Base-by-base conservation (phyloP, 1,140 invertebrate species). In the Leguminivora glycinivorella region DNA sequence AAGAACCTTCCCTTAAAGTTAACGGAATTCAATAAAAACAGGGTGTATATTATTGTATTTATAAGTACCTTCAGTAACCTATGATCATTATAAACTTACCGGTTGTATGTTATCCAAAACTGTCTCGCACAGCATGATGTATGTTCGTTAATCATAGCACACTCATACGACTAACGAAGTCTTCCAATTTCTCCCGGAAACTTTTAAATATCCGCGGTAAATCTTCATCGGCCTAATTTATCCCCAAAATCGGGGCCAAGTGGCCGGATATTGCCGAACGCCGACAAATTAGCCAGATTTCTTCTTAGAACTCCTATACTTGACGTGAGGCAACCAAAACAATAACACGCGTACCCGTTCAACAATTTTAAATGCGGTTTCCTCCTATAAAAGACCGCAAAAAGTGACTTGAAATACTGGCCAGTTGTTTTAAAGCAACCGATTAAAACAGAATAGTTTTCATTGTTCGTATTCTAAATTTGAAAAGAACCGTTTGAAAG, bases 71-170 rank as follows among this genome's bases (percentile, higher is more conserved):
- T n/a, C n/a, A n/a, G n/a, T n/a, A n/a, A n/a, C n/a, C n/a, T n/a
- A n/a, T n/a, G n/a, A n/a, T n/a, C n/a, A n/a, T n/a, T n/a, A n/a
- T n/a, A n/a, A n/a, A 31, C 58, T 63, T 29, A 63, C 58, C 29
- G 58, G 58, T 7, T 63, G 58, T 63, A 63, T 63, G 26, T 63
- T 63, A 26, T 63, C 58, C 58, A 63, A 63, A 29, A 63, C 58
- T 29, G 58, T 29, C 25, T 63, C 58, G 26, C 29, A 63, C 26
- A 63, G 6, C 58, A 63, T 63, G 7, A 22, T 52, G 19, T 52
- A 31, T 31, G 14, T n/a, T 17, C 14, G n/a, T 26, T 14, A 63
- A 63, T 19, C 58, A 63, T 29, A 63, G 6, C 25, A 31, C 26
- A 31, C 58, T 63, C n/a, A 34, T 9, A 24, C 24, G 24, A 7